These are phyloP conservation scores for Lepidotrigona ventralis DNA, from an alignment of 1,140 invertebrate species.

Conservation along the genomic window DNA sequence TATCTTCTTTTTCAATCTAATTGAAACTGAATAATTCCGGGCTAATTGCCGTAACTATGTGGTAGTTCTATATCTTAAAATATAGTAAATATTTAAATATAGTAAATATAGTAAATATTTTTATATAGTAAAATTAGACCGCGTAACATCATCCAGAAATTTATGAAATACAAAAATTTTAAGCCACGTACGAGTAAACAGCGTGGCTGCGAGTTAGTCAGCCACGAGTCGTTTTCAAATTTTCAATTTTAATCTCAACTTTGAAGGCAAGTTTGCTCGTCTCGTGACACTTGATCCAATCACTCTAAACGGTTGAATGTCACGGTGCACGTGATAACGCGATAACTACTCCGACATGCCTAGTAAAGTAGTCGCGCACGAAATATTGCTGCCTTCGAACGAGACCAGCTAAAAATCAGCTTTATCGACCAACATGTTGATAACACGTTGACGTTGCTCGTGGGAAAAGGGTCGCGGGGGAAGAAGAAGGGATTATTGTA, in stretches of 20 bases:
- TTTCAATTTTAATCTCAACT: background rate
- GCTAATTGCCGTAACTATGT: too few species aligned
- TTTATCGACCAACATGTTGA: conserved; percentile 43
- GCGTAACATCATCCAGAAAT: too few species aligned
- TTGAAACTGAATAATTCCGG: too few species aligned
- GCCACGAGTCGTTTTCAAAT: background rate
- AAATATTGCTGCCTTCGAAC: conserved; percentile 32
- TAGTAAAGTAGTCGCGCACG: conserved; percentile 6
- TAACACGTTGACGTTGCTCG: background rate
- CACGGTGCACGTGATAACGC: background rate
- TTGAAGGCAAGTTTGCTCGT: background rate
- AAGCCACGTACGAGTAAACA: too few species aligned
- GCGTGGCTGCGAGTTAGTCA: too few species aligned
- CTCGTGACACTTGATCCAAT: conserved; percentile 9
- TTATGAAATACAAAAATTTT: too few species aligned
- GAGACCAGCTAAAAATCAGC: conserved; percentile 37
- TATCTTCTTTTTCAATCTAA: too few species aligned
- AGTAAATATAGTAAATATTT: too few species aligned
- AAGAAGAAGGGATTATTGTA: background rate
- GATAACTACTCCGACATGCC: background rate
- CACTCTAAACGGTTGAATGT: background rate
- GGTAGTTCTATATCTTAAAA: too few species aligned
- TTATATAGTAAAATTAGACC: too few species aligned
- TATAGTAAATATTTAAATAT: too few species aligned
- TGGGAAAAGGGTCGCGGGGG: too few species aligned